These are phyloP conservation scores for Himantopus leucocephalus DNA, from an alignment of 2,113 vertebrate species.

Conservation along the genomic window DNA sequence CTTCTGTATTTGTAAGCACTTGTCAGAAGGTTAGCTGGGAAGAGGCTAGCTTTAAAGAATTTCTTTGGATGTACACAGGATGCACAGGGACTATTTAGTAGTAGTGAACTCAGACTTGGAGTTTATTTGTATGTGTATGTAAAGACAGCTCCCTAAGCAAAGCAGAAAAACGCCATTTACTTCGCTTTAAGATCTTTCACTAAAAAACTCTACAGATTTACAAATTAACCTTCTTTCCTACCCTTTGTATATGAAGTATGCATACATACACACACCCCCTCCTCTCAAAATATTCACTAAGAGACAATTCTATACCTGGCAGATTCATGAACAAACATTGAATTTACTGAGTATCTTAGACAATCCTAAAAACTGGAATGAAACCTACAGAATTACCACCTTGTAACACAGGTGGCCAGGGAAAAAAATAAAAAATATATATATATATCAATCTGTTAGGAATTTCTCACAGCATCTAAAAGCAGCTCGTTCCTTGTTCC, in stretches of 20 bases:
- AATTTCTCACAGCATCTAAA: neutral
- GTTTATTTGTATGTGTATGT: neutral
- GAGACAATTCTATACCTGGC: neutral
- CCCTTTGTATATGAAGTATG: neutral
- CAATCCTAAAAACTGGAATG: neutral
- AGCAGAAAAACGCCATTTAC: neutral
- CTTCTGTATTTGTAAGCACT: neutral
- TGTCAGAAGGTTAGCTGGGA: neutral
- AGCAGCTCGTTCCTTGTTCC: neutral
- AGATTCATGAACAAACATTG: neutral
- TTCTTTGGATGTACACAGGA: neutral
- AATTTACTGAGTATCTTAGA: neutral
- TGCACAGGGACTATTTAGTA: neutral
- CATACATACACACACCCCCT: rapidly evolving
- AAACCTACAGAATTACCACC: neutral
- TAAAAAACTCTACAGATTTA: neutral
- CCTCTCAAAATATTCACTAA: neutral
- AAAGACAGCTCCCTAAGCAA: neutral
- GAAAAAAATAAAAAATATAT: neutral
- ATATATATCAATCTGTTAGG: too few relatives aligned
- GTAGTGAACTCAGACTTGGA: neutral
- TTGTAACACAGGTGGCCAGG: neutral
- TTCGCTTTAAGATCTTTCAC: neutral
- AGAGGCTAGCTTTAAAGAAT: neutral
- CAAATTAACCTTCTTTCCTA: neutral